Base-by-base conservation (phyloP, 2,797 vertebrate genomes). In the Atherinosoma microstoma region DNA sequence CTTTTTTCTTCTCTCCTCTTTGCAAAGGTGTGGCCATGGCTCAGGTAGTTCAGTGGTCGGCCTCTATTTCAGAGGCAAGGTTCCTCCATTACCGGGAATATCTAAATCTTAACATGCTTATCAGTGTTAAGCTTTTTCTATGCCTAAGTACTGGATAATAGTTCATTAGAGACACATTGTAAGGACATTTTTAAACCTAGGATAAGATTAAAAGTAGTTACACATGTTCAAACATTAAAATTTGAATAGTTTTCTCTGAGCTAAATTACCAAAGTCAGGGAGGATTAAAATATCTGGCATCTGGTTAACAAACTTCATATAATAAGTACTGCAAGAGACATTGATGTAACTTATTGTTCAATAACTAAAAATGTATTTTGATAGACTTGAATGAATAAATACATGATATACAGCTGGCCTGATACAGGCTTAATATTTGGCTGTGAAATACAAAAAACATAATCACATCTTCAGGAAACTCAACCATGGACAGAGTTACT, bases 401-500 rank as follows among this genome's bases (percentile, higher is more conserved):
- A 16, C 24, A 54, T 53, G 4, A 53, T 10, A 51, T 47, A n/a
- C n/a, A 32, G 30, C 30, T 32, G 3, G 30, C 30, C 30, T 6
- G 30, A 6, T 38, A 38, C 15, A 45, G 3, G 15, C 18, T 2
- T n/a, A 20, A 47, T 47, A 47, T 47, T 47, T 47, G 8, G 32
- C 13, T 24, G 11, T 13, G 27, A 56, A 45, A 47, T 20, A 53
- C 18, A 38, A 38, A 63, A 13, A 45, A 3, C 40, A 24, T 57
- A 58, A 59, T 34, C 57, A 35, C 16, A 56, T 56, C 16, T 45
- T 40, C 27, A 27, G 10, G 6, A 24, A 45, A 36, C 47, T 79
- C 20, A 70, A 49, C 40, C 56, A 62, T 18, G 6, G 36, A 47
- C 73, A 34, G 10, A 74, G 66, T 45, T 51, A 20, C 58, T 73